Base-by-base conservation (phyloP, 2,888 invertebrate species). In the Neocrepidodera transversa region DNA sequence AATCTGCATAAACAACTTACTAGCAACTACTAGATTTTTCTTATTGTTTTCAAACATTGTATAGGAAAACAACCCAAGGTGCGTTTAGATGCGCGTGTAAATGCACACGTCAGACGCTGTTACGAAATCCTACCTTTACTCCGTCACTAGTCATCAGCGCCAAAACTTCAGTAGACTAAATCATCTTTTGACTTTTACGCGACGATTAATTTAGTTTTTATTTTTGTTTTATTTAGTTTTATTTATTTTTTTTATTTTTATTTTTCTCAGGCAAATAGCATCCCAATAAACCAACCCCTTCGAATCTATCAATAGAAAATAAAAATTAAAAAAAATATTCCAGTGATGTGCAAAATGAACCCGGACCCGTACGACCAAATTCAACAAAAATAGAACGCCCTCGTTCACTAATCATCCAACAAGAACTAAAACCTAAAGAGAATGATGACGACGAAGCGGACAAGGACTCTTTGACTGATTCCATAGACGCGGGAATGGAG, bases 351-450 rank as follows among this genome's bases (percentile, higher is more conserved):
- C 70, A 67, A 53, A 68, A 56, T 51, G 52, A 51, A 26, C 51
- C 32, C 13, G 51, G 57, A 10, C 14, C 6, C 5, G n/a, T 7
- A 4, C 26, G 17, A 47, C 51, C 26, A 52, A 60, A 28, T 38
- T 23, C 52, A 47, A 74, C 74, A 58, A 78, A 78, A 75, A 71
- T 78, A 64, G 78, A 79, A 68, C 80, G 81, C 72, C 82, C 81
- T 71, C 80, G 79, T 74, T 81, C 83, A 74, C 80, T 84, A 73
- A 81, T 82, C 73, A 81, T 79, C 71, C 79, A 78, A 77, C 79
- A 79, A 74, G 81, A 77, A 74, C 17, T 11, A 7, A 2, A 2
- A 67, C 60, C 52, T 60, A 58, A 65, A 67, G 64, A 53, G 45
- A 65, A 69, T 58, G 59, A 55, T n/a, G 58, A 60, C 48, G 54